phyloP scores from a whole-genome alignment of 2,888 invertebrate genomes.

The Alitta virens region DNA sequence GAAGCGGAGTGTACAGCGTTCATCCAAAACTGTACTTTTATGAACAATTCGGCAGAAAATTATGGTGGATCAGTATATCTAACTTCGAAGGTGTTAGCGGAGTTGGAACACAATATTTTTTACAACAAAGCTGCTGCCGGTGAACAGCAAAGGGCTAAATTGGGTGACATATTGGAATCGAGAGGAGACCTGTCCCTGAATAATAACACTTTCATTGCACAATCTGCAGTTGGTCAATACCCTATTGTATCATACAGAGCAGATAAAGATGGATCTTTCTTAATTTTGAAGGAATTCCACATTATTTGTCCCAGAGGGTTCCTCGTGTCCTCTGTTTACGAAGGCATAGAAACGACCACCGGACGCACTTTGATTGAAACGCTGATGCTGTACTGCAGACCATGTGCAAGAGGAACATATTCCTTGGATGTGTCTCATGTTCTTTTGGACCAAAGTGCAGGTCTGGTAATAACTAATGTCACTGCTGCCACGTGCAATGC shows the following conservation, averaged over 20 bases:
- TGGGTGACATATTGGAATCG: constrained; percentile 4
- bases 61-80: constrained; percentile 7
- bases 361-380: neutral
- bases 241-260: constrained; percentile 4
- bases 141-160: neutral
- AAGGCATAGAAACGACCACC: neutral
- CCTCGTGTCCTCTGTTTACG: neutral
- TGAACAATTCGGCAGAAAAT: constrained; percentile 7
- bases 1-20: neutral
- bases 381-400: constrained; percentile 2
- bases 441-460: neutral
- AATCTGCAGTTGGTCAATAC: neutral
- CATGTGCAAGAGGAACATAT: constrained; percentile 1
- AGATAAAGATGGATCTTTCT: constrained; percentile 3
- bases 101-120: neutral
- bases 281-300: neutral
- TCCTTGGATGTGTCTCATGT: neutral
- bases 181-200: constrained; percentile 4
- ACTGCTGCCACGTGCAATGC: neutral
- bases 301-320: constrained; percentile 6
- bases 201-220: neutral
- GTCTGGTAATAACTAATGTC: neutral
- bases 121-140: neutral
- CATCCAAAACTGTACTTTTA: neutral
- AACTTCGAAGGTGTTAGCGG: neutral